A percentile compares a stretch with the other conserved stretches of the same genome.
These are phyloP conservation scores for Siniperca undulata DNA, from an alignment of 2,797 vertebrate genomes.

Conservation along the genomic window DNA sequence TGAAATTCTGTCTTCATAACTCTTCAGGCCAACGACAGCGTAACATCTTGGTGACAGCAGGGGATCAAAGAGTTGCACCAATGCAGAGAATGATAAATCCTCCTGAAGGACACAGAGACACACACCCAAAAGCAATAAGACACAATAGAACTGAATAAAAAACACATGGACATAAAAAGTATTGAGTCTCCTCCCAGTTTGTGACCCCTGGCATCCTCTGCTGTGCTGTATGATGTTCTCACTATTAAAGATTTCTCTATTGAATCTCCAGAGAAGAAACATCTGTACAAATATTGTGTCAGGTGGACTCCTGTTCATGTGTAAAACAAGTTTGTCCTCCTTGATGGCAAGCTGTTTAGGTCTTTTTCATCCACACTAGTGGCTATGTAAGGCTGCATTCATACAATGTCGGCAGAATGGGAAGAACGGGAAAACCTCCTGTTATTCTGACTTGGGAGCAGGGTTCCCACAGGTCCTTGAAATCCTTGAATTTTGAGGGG, in stretches of 20 bases:
- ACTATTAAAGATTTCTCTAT: constrained; percentile 38
- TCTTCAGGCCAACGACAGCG: constrained; percentile 82
- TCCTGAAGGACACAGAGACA: constrained; percentile 69
- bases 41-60: constrained; percentile 87
- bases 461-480: too few species aligned
- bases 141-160: constrained; percentile 25
- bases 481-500: too few species aligned
- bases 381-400: background rate
- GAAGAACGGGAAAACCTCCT: background rate
- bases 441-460: background rate
- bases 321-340: constrained; percentile 41
- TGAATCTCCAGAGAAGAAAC: constrained; percentile 52
- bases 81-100: constrained; percentile 72
- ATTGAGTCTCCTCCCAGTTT: constrained; percentile 28
- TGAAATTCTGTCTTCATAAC: background rate
- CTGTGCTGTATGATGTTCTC: constrained; percentile 26
- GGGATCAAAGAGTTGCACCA: constrained; percentile 88
- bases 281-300: constrained; percentile 69
- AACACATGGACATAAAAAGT: constrained; percentile 47
- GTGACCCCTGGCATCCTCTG: constrained; percentile 25
- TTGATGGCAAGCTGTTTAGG: constrained; percentile 6
- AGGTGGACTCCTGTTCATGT: constrained; percentile 48
- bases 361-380: background rate
- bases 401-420: background rate
- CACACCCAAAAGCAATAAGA: constrained; percentile 26